Evolutionary conservation across 2,888 invertebrate genomes (phyloP).

Genomic region (Julus scandinavius): DNA sequence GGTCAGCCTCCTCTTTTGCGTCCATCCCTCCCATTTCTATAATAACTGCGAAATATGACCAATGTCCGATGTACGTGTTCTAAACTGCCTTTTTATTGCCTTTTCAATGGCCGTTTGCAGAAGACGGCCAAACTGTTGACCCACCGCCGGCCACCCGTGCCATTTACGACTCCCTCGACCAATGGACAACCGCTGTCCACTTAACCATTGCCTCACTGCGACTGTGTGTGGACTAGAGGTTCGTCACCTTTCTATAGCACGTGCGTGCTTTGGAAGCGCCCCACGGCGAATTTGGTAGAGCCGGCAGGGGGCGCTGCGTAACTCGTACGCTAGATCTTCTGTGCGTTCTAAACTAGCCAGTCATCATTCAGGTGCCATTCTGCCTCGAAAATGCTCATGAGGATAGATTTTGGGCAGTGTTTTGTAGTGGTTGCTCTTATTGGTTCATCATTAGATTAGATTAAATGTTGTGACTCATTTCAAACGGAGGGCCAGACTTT

Average conservation of each 20-base stretch:
- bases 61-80: slow-evolving; percentile 42
- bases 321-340: too few relatives aligned
- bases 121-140: slow-evolving; percentile 42
- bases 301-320: too few relatives aligned
- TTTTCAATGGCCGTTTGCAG: slow-evolving; percentile 39
- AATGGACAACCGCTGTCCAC: background rate
- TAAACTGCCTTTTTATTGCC: slow-evolving; percentile 42
- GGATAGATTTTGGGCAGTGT: too few relatives aligned
- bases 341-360: too few relatives aligned
- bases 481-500: too few relatives aligned
- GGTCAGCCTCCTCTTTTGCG: slow-evolving; percentile 42
- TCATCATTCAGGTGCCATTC: too few relatives aligned
- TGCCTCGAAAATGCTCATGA: too few relatives aligned
- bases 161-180: slow-evolving; percentile 31
- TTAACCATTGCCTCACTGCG: background rate
- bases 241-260: background rate
- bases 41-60: slow-evolving; percentile 42
- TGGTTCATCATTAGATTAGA: too few relatives aligned
- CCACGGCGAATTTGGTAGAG: background rate
- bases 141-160: slow-evolving; percentile 23
- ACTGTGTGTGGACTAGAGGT: background rate
- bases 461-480: too few relatives aligned
- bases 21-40: background rate
- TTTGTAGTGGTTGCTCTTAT: too few relatives aligned
- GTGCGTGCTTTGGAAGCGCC: background rate